Evolutionary conservation across 2,113 vertebrate genomes (phyloP), one percentile per base, ranked within the genome.

Genomic region (Urocitellus parryii): DNA sequence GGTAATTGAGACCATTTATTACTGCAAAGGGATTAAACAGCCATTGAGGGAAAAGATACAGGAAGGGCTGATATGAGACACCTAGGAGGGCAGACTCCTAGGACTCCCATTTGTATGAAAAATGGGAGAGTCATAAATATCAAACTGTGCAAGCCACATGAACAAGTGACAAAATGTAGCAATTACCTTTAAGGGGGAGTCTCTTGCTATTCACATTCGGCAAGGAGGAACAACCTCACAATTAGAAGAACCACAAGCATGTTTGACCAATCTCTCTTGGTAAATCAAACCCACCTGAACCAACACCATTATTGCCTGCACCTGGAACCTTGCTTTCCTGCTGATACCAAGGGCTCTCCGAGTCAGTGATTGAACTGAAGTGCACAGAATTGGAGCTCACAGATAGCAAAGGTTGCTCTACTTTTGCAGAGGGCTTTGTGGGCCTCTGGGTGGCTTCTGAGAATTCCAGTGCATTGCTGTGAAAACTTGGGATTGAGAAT

Each of bases 401-500:
- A 16, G 76, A 79, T 42, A 53, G 91, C 68, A 84, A 82, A 56
- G 39, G 58, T 68, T 88, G 97, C 58, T 93, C 89, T 74, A 84
- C 65, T 95, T 98, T 92, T 91, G 84, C 79, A 45, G 27, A 94
- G 70, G 70, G 68, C 72, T 88, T 24, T 48, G 34, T 32, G 67
- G 89, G 70, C 73, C 82, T 95, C 91, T 77, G 83, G 82, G 61
- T 63, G 29, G 94, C 82, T 96, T 91, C 88, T 79, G 88, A 94
- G 91, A 77, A 88, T 93, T 79, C 88, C 42, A 84, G 83, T 1
- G 53, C 78, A 88, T 89, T 45, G 93, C 94, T 86, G 93, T 86
- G 94, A 91, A 94, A 91, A 81, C 86, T 93, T 94, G 93, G 97
- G 97, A 81, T 67, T 13, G 88, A 84, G 95, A 98, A 96, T 90